Percentiles rank a stretch among this genome's conserved stretches.
These are phyloP conservation scores for Mugil cephalus DNA, from an alignment of 2,113 vertebrate genomes.

Conservation along the genomic window DNA sequence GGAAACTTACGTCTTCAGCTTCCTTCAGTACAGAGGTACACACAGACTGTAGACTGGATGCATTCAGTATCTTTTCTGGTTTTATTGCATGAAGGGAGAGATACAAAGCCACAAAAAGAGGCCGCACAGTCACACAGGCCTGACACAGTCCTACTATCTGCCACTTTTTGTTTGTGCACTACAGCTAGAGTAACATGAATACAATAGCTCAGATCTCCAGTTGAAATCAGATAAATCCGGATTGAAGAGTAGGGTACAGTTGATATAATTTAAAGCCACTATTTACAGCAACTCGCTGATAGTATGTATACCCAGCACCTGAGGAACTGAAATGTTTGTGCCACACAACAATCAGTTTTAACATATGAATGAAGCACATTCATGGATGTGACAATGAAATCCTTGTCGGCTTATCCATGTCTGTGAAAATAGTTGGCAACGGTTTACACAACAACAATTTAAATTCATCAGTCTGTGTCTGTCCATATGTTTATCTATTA, in stretches of 20 bases:
- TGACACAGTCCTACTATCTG: conserved; percentile 43
- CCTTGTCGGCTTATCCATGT: background rate
- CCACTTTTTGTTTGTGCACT: conserved; percentile 63
- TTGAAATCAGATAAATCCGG: background rate
- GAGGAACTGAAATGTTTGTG: conserved; percentile 1
- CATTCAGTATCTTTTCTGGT: no score
- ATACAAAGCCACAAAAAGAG: no score
- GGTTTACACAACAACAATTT: background rate
- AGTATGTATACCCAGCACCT: background rate
- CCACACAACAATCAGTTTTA: background rate
- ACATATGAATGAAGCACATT: conserved; percentile 16
- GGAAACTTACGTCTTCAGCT: no score
- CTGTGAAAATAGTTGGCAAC: conserved; percentile 11
- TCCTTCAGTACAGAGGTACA: conserved; percentile 3
- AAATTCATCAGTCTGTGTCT: conserved; percentile 11
- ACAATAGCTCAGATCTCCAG: background rate
- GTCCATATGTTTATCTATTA: conserved; percentile 13
- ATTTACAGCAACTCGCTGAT: conserved; percentile 31
- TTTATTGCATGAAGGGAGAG: no score
- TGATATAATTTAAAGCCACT: conserved; percentile 59
- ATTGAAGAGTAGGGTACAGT: conserved; percentile 9
- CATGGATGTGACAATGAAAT: background rate
- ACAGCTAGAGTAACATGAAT: conserved; percentile 7
- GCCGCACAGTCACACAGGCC: background rate
- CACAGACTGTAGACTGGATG: conserved; percentile 10